A percentile compares a stretch with the other conserved stretches of the same genome.
Evolutionary conservation across 2,888 invertebrate species (phyloP).

Genomic region (Rhyacophila evoluta): DNA sequence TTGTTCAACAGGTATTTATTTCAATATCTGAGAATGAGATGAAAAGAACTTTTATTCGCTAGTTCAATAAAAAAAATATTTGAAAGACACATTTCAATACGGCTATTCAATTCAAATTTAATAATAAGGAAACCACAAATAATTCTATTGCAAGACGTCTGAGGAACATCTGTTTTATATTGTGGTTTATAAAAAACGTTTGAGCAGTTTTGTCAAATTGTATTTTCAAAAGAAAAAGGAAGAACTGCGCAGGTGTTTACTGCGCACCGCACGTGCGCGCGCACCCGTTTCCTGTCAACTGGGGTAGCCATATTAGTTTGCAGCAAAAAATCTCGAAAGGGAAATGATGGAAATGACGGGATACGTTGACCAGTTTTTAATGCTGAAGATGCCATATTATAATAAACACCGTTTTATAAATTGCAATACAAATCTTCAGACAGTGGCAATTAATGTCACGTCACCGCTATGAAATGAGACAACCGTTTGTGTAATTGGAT

Average conservation of each 20-base stretch:
- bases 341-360: slow-evolving; percentile 34
- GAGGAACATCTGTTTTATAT: slow-evolving; percentile 33
- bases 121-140: not conserved
- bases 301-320: not conserved
- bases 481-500: too few relatives aligned
- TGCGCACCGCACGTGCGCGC: slow-evolving; percentile 47
- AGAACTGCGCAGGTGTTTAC: slow-evolving; percentile 45
- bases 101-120: not conserved
- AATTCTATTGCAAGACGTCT: not conserved
- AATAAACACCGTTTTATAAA: not conserved
- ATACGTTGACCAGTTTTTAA: slow-evolving; percentile 36
- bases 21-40: not conserved
- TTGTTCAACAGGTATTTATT: not conserved
- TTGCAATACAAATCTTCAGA: too few relatives aligned
- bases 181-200: slow-evolving; percentile 42
- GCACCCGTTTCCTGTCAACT: slow-evolving; percentile 50
- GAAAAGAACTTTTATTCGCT: not conserved
- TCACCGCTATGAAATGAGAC: too few relatives aligned
- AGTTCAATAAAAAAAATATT: not conserved
- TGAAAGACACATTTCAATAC: not conserved
- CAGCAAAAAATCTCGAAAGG: slow-evolving; percentile 30
- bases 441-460: too few relatives aligned
- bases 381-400: too few relatives aligned
- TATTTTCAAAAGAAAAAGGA: slow-evolving; percentile 15
- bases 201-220: slow-evolving; percentile 27